Evolutionary conservation across 2,797 vertebrate species (phyloP).

Genomic region (Brotula barbata): DNA sequence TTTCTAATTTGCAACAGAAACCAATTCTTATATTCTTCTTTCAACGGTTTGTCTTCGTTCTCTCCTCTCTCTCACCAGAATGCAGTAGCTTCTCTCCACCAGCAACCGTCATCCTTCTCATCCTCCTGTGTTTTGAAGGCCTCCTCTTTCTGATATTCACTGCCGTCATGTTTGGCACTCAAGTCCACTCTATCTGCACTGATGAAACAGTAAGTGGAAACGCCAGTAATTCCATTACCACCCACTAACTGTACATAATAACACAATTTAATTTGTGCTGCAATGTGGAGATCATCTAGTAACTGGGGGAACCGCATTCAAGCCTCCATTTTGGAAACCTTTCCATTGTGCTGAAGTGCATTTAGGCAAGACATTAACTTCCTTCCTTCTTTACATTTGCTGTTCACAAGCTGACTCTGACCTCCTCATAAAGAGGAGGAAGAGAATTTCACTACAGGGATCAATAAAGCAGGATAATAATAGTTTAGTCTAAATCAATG

Average conservation of each 20-base stretch:
- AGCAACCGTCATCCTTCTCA: constrained; percentile 97
- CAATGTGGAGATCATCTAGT: not conserved
- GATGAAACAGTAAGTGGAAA: constrained; percentile 93
- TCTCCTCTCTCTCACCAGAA: constrained; percentile 78
- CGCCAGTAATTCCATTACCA: not conserved
- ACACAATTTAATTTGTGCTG: too few species aligned
- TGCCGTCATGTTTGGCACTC: constrained; percentile 98
- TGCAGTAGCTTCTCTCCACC: constrained; percentile 98
- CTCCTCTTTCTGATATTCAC: constrained; percentile 99
- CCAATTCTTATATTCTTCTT: too few species aligned
- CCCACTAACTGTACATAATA: too few species aligned
- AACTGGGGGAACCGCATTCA: not conserved
- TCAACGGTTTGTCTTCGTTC: too few species aligned
- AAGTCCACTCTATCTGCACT: constrained; percentile 99
- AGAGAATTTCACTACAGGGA: not conserved
- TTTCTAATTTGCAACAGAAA: too few species aligned
- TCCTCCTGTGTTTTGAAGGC: constrained; percentile 97
- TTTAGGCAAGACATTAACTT: not conserved
- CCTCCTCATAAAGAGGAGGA: not conserved
- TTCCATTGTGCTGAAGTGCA: not conserved
- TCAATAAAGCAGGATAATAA: not conserved
- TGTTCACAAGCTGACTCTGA: not conserved
- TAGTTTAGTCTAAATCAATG: not conserved
- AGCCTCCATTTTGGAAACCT: not conserved
- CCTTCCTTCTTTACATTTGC: too few species aligned